Evolutionary conservation across 2,797 vertebrate species (phyloP), one percentile per base, ranked within the genome.

Genomic region (Columba guinea): DNA sequence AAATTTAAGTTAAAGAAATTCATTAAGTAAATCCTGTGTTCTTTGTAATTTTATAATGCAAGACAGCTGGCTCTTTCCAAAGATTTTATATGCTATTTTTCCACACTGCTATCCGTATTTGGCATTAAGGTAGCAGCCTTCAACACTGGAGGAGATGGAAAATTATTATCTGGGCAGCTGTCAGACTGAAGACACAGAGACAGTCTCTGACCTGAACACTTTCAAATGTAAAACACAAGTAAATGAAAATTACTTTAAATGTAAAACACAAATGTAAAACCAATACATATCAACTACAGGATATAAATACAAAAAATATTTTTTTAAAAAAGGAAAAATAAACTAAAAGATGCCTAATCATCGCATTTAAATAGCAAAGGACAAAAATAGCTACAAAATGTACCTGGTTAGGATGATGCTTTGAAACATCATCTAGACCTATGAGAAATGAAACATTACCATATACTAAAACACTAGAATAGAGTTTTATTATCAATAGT

Each of bases 101-200:
- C 28, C 62, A 86, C 14, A 10, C 26, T 63, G 35, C n/a, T 41
- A 26, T 30, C 20, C 65, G 23, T 10, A 62, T 0, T 0, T 3
- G 3, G 28, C 30, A 55, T 53, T 69, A 86, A 94, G 32, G 32
- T 52, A 67, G 87, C 13, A 58, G 58, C 19, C 58, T 90, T 71
- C 8, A 4, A 46, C n/a, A 60, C 37, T 20, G 20, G 37, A 86
- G 28, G 32, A 78, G 10, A 74, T 19, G 8, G 32, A 84, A 91
- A 88, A 62, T 39, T 55, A 59, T 60, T 46, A 59, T 39, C 48
- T 77, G 35, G 58, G 30, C 46, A 70, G 53, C 32, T 18, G 27
- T 35, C 71, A 77, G 74, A 76, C 10, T 13, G 13, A 76, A 79
- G 26, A 83, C 24, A 14, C 7, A 87, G 46, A 63, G 17, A 73